Conservation (phyloP, 2,888 invertebrate species). For the Frankliniella fusca region DNA sequence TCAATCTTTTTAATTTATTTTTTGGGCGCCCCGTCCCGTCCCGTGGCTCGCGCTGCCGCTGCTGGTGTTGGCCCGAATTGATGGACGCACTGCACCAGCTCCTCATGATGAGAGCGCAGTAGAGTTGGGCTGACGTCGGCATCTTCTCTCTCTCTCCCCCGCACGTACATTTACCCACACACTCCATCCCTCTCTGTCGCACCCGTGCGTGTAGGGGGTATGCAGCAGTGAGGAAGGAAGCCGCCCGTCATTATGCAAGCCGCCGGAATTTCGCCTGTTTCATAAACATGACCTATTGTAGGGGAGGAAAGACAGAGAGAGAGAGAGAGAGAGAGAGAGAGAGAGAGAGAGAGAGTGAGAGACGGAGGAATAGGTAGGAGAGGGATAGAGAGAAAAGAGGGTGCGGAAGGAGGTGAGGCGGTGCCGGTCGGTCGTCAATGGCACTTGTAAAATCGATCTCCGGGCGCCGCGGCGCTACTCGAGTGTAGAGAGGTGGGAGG, state of each 20-base stretch:
- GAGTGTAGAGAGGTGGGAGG: no score
- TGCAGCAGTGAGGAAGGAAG: not conserved
- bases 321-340: no score
- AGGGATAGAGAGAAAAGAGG: no score
- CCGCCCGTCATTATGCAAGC: constrained; percentile 7
- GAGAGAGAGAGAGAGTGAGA: no score
- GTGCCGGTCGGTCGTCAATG: not conserved
- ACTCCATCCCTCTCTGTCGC: not conserved
- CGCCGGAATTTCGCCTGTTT: constrained; percentile 18
- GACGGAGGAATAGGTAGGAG: no score
- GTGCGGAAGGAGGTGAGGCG: no score
- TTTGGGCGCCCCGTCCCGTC: not conserved
- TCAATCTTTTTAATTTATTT: not conserved
- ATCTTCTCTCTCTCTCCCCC: not conserved
- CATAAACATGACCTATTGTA: constrained; percentile 16
- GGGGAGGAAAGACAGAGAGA: no score
- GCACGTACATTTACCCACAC: not conserved
- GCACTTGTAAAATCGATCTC: constrained; percentile 24
- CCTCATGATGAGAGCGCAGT: not conserved
- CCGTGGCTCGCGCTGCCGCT: not conserved
- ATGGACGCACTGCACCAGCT: not conserved
- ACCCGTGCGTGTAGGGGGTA: not conserved
- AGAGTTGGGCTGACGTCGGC: not conserved
- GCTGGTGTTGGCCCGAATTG: not conserved
- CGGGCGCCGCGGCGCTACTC: not conserved